phyloP scores from a whole-genome alignment of 2,888 invertebrate genomes.

The Dasysyrphus albostriatus region DNA sequence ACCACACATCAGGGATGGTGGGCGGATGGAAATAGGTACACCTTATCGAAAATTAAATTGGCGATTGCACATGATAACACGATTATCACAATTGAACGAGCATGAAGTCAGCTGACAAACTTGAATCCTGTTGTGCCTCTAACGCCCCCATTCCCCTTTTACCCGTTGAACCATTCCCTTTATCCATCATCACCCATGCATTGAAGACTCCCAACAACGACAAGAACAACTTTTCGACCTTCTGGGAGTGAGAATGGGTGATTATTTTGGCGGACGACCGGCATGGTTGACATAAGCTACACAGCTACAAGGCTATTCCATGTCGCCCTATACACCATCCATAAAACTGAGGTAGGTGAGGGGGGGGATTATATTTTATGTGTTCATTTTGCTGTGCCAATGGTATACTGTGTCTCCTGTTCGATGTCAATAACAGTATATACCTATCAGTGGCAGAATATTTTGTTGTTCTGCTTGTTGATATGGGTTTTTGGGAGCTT shows the following conservation, averaged over 20 bases:
- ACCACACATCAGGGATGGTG: slow-evolving; percentile 27
- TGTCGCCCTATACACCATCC: neutral
- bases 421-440: slow-evolving; percentile 64
- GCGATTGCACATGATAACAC: slow-evolving; percentile 78
- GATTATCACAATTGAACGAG: slow-evolving; percentile 77
- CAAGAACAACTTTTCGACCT: slow-evolving; percentile 42
- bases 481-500: slow-evolving; percentile 17
- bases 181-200: slow-evolving; percentile 1
- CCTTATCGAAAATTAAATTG: slow-evolving; percentile 77
- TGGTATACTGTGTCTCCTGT: slow-evolving; percentile 50
- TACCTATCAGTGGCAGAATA: slow-evolving; percentile 54
- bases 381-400: slow-evolving; percentile 66
- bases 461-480: slow-evolving; percentile 52
- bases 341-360: slow-evolving; percentile 19
- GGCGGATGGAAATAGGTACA: slow-evolving; percentile 70
- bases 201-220: neutral
- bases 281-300: slow-evolving; percentile 53
- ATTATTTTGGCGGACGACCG: slow-evolving; percentile 65
- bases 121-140: slow-evolving; percentile 60
- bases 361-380: slow-evolving; percentile 50
- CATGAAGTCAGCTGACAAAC: slow-evolving; percentile 77
- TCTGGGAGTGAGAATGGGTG: slow-evolving; percentile 41
- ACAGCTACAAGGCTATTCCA: slow-evolving; percentile 30
- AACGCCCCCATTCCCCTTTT: slow-evolving; percentile 21
- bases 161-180: slow-evolving; percentile 8